Base-by-base conservation (phyloP, 2,113 vertebrate species). In the Urocynchramus pylzowi region DNA sequence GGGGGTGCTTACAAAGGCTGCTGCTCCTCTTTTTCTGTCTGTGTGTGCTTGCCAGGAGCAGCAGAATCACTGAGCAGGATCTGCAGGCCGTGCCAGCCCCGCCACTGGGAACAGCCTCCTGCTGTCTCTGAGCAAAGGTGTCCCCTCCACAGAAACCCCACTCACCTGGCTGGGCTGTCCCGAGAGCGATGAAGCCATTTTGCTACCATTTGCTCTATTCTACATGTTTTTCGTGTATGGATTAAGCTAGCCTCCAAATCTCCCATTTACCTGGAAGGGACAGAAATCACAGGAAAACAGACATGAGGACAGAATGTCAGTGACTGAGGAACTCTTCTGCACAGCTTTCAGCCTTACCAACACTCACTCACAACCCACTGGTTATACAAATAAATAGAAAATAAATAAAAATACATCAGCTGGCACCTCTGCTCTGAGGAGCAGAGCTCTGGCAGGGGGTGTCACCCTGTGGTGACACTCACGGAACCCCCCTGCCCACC, bases 161-260 rank as follows among this genome's bases (percentile, higher is more conserved):
- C 84, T 95, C 97, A 99, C 99, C 99, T 98, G 97, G 98, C 97
- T 6, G 98, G 92, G 54, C 98, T 98, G 97, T 99, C 99, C 91
- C 99, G 98, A 57, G 99, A 98, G 44, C 99, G 99, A 35, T 99
- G 98, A 92, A 99, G 99, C 98, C 99, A 99, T 95, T 99, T 99
- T 31, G 99, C 98, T 97, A 99, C 99, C 98, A 99, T 99, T 97
- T 99, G 99, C 92, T 99, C 99, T 98, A 99, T 98, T 94, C 99
- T 97, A 79, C 98, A 98, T 85, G 99, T 96, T 98, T 98, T 98
- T 77, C 98, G 98, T 84, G 98, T 97, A 45, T 99, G 99, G 96
- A 98, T 98, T 96, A 99, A 98, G 97, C 98, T 98, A 97, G 98
- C 94, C 97, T 99, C 99, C 95, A 98, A 98, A 98, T 99, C 99